These are phyloP conservation scores for Oreochromis grahami DNA, from an alignment of 2,797 vertebrate species.

Conservation along the genomic window DNA sequence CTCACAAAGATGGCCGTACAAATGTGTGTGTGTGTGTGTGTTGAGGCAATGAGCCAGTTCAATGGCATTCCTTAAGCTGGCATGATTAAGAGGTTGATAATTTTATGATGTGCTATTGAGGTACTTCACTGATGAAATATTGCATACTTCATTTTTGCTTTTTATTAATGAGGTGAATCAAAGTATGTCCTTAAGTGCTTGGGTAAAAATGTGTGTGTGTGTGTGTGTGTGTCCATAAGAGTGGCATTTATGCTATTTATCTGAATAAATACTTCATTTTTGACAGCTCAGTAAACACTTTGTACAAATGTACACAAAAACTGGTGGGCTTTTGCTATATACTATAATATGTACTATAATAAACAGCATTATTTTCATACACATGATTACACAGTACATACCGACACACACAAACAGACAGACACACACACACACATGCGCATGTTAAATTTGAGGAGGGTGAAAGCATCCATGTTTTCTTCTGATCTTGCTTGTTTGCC, in stretches of 20 bases:
- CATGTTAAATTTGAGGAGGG: background rate
- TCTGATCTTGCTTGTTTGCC: slow-evolving; percentile 43
- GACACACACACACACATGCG: background rate
- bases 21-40: background rate
- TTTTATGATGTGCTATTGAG: slow-evolving; percentile 8
- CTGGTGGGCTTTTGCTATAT: background rate
- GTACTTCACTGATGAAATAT: slow-evolving; percentile 11
- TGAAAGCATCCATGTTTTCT: background rate
- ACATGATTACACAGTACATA: background rate
- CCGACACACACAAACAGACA: background rate
- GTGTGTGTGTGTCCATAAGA: background rate
- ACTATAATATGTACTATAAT: background rate
- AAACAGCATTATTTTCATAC: background rate
- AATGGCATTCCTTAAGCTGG: slow-evolving; percentile 21
- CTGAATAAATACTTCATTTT: background rate
- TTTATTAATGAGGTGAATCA: slow-evolving; percentile 21
- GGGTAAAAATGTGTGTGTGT: background rate
- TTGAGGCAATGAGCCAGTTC: slow-evolving; percentile 14
- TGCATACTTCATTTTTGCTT: background rate
- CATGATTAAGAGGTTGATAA: slow-evolving; percentile 29
- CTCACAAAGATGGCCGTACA: background rate
- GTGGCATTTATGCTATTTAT: background rate
- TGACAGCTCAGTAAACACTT: background rate
- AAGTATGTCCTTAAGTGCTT: background rate
- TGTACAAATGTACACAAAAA: background rate